Conservation (phyloP, 2,797 vertebrate species). For the Cryptoblepharus egeriae region DNA sequence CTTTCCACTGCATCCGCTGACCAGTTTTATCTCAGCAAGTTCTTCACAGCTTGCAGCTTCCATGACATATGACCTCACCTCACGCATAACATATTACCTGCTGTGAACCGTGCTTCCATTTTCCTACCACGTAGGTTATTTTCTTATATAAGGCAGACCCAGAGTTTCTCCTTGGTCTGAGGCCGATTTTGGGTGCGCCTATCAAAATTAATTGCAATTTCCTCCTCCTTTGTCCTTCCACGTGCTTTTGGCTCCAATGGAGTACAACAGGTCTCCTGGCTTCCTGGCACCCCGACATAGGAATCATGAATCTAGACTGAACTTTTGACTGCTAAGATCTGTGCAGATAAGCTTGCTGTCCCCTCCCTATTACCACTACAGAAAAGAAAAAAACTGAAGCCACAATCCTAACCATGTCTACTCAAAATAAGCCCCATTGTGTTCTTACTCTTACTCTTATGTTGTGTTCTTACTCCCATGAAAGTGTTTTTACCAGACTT, state of each 20-base stretch:
- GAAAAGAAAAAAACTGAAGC: background rate
- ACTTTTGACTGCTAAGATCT: background rate
- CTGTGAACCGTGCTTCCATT: background rate
- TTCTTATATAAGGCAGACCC: background rate
- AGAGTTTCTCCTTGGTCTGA: background rate
- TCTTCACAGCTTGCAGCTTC: background rate
- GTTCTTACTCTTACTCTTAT: too few relatives aligned
- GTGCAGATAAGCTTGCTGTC: background rate
- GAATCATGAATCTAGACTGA: background rate
- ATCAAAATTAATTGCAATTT: background rate
- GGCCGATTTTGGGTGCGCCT: background rate
- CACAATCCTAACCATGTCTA: too few relatives aligned
- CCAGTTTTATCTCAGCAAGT: too few relatives aligned
- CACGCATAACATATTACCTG: background rate
- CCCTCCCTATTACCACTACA: background rate
- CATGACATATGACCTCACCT: background rate
- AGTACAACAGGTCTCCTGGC: background rate
- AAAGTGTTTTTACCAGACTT: too few relatives aligned
- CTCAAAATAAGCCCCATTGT: too few relatives aligned
- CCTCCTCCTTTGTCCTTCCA: background rate
- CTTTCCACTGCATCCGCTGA: background rate
- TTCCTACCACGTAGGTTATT: background rate
- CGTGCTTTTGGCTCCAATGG: background rate
- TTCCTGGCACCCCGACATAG: background rate
- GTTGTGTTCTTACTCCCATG: too few relatives aligned